Base-by-base conservation (phyloP, 2,113 vertebrate genomes). In the Datnioides undecimradiatus region DNA sequence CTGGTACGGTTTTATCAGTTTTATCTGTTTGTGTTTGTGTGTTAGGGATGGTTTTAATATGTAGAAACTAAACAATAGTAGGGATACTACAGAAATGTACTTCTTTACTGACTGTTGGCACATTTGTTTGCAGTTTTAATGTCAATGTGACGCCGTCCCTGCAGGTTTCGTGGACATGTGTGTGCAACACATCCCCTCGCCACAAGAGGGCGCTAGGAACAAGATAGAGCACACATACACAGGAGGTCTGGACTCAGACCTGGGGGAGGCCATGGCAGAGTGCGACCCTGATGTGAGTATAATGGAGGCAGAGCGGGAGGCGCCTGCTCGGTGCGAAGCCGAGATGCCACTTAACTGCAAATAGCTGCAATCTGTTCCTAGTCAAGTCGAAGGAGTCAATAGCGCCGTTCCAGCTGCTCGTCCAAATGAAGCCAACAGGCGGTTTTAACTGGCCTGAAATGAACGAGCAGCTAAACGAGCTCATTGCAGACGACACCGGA, bases 161-260 rank as follows among this genome's bases (percentile, higher is more conserved):
- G 6, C 83, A 99, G 98, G 98, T 33, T 97, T 99, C 51, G 98
- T 99, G 92, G 98, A 99, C 94, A 98, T 99, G 98, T 99, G 98
- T 66, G 97, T 99, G 33, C 97, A 98, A 55, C 98, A 99, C 43
- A 97, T 99, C 66, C 96, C 98, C 1, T 99, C 98, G 40, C 98
- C 98, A 0, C 97, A 97, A 72, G 95, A 94, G 82, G 98, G 98
- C 1, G 97, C 97, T 76, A 96, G 91, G 90, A 95, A 90, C 27
- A 99, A 99, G 76, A 98, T 99, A 0, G 98, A 99, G 76, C 98
- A 99, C 83, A 97, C 96, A 14, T 99, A 99, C 90, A 96, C 97
- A 0, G 98, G 98, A 0, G 97, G 97, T 0, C 91, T 99, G 3
- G 97, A 99, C 91, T 97, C 97, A 0, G 98, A 99, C 64, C 95